Base-by-base conservation (phyloP, 1,140 invertebrate genomes). In the Hyposmocoma kahamanoa region DNA sequence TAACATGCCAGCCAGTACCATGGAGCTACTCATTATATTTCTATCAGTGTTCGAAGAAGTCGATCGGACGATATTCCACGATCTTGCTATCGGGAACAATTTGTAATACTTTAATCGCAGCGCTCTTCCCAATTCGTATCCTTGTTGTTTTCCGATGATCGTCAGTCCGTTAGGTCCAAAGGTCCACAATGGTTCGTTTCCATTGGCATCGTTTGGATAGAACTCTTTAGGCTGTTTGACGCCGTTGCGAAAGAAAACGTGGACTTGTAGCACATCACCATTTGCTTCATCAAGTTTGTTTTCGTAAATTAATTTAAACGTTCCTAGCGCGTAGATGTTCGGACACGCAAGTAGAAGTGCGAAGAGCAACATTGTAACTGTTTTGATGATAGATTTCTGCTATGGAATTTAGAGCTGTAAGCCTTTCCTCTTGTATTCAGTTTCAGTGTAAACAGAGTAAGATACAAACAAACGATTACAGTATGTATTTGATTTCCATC, bases 141-240 rank as follows among this genome's bases (percentile, higher is more conserved):
- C 41, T 30, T 67, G 63, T 5, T 42, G 21, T 10, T 22, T 20
- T 22, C 63, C 63, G 9, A 50, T 39, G 1, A 22, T 28, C 3
- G 63, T 67, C 18, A 67, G 48, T 17, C 60, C 47, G 24, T 42
- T 38, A 19, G 45, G 50, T 20, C 60, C 63, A 47, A 63, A 52
- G 0, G 52, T 54, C 56, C 56, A 67, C 20, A 53, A 22, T 2
- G 21, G n/a, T 0, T 26, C 20, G n/a, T 38, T 13, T 9, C 42
- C 49, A 30, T 50, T 56, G 4, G 60, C 56, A 22, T 63, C 60
- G 0, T 26, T 48, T 3, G 56, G 59, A 32, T 50, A 60, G 2
- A 42, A 53, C 1, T 22, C 9, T 39, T 22, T 36, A 8, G 63
- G 63, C 4, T 52, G 54, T 10, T 52, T 47, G 18, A 55, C 47